These are phyloP conservation scores for Megalops cyprinoides DNA, from an alignment of 2,797 vertebrate species.

Conservation along the genomic window DNA sequence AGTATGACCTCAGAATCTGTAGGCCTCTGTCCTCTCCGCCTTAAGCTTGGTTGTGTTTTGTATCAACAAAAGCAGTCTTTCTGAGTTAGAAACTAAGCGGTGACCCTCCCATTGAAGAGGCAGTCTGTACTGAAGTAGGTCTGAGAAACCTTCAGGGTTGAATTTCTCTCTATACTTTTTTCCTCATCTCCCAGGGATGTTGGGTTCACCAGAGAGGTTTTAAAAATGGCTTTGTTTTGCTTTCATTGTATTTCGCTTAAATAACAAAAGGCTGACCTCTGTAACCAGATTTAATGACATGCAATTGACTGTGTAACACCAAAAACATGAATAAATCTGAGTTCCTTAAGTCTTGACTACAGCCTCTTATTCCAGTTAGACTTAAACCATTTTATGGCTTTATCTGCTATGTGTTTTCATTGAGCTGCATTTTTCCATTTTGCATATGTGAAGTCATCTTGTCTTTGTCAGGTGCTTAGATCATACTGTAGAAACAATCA, in stretches of 20 bases:
- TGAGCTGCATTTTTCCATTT: no score
- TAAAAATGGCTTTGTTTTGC: slow-evolving; percentile 48
- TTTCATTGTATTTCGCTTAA: slow-evolving; percentile 45
- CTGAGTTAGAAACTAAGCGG: neutral
- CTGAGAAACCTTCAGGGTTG: slow-evolving; percentile 16
- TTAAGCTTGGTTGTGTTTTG: neutral
- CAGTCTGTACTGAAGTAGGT: slow-evolving; percentile 20
- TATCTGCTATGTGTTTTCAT: no score
- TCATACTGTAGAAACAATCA: no score
- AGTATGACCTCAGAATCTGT: neutral
- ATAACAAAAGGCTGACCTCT: slow-evolving; percentile 55
- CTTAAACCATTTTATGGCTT: slow-evolving; percentile 11
- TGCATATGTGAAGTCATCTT: no score
- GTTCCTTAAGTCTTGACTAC: slow-evolving; percentile 37
- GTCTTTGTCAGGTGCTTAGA: no score
- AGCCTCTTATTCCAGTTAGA: slow-evolving; percentile 11
- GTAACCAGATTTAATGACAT: slow-evolving; percentile 57
- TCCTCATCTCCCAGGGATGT: slow-evolving; percentile 44
- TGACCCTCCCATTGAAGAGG: slow-evolving; percentile 7
- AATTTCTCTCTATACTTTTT: slow-evolving; percentile 38
- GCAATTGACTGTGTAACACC: slow-evolving; percentile 55
- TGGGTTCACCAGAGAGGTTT: slow-evolving; percentile 43
- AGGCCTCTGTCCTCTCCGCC: slow-evolving; percentile 5
- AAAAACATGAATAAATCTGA: slow-evolving; percentile 70
- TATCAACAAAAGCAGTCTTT: neutral